Percentiles rank a stretch among this genome's conserved stretches.
These are phyloP conservation scores for Catostylus mosaicus DNA, from an alignment of 30 jellyfish, hydroid and myxozoan species.

Conservation along the genomic window DNA sequence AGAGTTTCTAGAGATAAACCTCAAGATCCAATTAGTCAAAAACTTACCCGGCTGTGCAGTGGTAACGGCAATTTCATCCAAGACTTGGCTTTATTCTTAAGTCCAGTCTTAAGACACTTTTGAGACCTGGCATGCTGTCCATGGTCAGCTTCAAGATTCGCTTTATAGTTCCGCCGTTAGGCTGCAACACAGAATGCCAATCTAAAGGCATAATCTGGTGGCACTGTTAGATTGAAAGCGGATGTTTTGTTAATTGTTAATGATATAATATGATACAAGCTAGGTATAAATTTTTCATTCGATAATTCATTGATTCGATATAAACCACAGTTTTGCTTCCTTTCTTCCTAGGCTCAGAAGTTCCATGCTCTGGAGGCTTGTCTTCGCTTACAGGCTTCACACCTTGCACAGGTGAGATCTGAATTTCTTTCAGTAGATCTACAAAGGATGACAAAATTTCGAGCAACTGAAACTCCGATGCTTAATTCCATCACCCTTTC, in stretches of 20 bases:
- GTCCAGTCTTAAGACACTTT: too few relatives aligned
- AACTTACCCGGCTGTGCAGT: too few relatives aligned
- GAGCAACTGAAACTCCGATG: neutral
- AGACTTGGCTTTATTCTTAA: too few relatives aligned
- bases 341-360: slow-evolving; percentile 2
- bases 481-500: neutral
- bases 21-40: too few relatives aligned
- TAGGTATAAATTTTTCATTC: neutral
- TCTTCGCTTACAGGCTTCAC: slow-evolving; percentile 15
- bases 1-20: too few relatives aligned
- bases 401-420: slow-evolving; percentile 11
- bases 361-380: slow-evolving; percentile 18
- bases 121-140: too few relatives aligned
- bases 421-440: too few relatives aligned
- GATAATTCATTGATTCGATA: too few relatives aligned
- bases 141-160: neutral
- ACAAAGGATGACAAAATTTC: too few relatives aligned
- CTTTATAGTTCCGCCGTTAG: neutral
- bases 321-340: neutral
- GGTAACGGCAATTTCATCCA: too few relatives aligned
- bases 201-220: neutral
- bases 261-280: neutral
- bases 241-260: neutral
- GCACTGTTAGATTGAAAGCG: neutral
- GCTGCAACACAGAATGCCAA: neutral